phyloP scores from a whole-genome alignment of 2,113 vertebrate species.

The Donacobius atricapilla region DNA sequence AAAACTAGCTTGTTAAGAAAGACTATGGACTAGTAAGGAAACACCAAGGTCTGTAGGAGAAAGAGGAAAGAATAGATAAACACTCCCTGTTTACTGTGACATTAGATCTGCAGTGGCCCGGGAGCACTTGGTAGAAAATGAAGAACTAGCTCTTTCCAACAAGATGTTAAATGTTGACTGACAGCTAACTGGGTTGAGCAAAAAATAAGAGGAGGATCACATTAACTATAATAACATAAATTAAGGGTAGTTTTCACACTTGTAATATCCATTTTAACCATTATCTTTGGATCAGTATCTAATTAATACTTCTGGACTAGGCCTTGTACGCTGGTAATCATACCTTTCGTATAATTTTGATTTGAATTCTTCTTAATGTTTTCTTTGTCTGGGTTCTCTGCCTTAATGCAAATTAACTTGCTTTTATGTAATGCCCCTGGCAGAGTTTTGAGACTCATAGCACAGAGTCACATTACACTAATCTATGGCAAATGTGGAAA shows the following conservation, averaged over 20 bases:
- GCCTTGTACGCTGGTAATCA: not conserved
- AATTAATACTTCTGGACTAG: constrained; percentile 1
- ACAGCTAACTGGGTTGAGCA: not conserved
- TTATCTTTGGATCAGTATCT: not conserved
- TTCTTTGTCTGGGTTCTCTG: constrained; percentile 8
- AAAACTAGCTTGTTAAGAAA: not conserved
- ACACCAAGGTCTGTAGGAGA: not conserved
- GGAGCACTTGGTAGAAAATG: not conserved
- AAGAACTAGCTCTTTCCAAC: not conserved
- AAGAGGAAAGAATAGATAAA: not conserved
- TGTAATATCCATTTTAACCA: not conserved
- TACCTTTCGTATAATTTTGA: not conserved
- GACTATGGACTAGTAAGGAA: not conserved
- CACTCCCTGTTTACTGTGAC: not conserved
- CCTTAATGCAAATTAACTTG: constrained; percentile 23
- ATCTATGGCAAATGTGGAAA: not conserved
- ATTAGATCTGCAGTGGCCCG: not conserved
- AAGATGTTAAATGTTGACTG: not conserved
- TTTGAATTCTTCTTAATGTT: constrained; percentile 15
- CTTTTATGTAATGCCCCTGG: constrained; percentile 23
- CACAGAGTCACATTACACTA: not conserved
- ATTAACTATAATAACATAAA: not conserved
- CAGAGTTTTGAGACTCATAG: not conserved
- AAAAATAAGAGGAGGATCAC: not conserved
- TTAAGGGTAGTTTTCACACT: not conserved